Evolutionary conservation across 1,140 invertebrate genomes (phyloP).

Genomic region (Akabosia matsudoensis): DNA sequence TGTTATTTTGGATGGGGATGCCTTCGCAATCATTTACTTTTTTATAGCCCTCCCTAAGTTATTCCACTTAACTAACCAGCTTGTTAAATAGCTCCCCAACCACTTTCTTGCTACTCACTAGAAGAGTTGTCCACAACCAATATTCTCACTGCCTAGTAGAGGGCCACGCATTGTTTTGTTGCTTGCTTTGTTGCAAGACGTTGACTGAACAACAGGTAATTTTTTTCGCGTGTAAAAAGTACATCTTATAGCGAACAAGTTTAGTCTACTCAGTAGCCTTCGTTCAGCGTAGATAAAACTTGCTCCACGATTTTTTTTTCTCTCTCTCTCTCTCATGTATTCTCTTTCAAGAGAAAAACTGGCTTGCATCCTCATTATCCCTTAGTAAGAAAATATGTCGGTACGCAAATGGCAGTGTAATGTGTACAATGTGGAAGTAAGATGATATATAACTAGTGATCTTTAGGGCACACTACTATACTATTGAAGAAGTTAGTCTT

Average conservation of each 20-base stretch:
- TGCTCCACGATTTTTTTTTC: background rate
- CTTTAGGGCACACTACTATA: no score
- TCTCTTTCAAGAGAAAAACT: background rate
- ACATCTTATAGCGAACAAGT: conserved; percentile 6
- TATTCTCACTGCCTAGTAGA: background rate
- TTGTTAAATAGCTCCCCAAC: no score
- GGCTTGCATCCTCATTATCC: no score
- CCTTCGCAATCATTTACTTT: no score
- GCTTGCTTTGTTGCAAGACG: background rate
- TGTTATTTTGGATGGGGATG: no score
- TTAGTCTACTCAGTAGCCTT: no score
- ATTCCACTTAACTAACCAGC: no score
- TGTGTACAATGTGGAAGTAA: background rate
- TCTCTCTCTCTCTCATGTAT: background rate
- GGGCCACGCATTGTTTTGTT: background rate
- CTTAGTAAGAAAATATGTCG: no score
- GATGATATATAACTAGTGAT: no score
- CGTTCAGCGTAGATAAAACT: background rate
- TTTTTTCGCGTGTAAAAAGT: conserved; percentile 15
- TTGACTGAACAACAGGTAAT: conserved; percentile 19
- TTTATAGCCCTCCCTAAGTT: no score
- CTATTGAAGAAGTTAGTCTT: background rate
- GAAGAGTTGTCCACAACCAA: no score
- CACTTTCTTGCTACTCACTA: no score
- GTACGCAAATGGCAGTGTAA: background rate